A percentile compares a stretch with the other conserved stretches of the same genome.
Conservation (phyloP, 2,797 vertebrate species). For the Astyanax mexicanus region DNA sequence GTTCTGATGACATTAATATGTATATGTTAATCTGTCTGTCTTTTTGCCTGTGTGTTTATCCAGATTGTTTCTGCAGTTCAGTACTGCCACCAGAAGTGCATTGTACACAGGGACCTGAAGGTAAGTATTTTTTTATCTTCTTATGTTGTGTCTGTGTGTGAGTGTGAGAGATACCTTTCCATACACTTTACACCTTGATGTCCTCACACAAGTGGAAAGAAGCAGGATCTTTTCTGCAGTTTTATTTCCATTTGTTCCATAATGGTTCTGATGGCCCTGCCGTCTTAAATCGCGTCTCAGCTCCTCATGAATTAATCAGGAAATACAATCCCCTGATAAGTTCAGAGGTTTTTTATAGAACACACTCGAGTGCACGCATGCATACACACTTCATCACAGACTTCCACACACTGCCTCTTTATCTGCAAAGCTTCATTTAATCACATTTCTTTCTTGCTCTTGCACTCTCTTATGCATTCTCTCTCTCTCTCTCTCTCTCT, state of each 20-base stretch:
- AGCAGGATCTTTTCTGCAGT: background rate
- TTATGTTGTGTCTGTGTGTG: background rate
- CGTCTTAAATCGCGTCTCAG: background rate
- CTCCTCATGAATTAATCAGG: slow-evolving; percentile 26
- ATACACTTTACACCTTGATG: background rate
- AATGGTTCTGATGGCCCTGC: background rate
- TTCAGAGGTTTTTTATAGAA: background rate
- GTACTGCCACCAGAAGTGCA: slow-evolving; percentile 97
- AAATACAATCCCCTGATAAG: slow-evolving; percentile 1
- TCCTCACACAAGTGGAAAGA: background rate
- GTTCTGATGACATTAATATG: too few relatives aligned
- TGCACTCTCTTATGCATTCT: background rate
- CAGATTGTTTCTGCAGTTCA: slow-evolving; percentile 85
- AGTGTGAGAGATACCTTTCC: background rate
- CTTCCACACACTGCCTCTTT: background rate
- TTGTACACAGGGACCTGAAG: slow-evolving; percentile 96
- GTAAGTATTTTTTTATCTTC: slow-evolving; percentile 67
- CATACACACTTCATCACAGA: background rate
- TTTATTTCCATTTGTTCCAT: slow-evolving; percentile 14
- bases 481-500: background rate
- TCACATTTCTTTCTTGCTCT: background rate
- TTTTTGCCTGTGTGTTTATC: slow-evolving; percentile 6
- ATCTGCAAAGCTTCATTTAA: background rate
- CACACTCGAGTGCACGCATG: background rate
- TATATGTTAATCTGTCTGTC: too few relatives aligned